Evolutionary conservation across 1,140 invertebrate species (phyloP).

Genomic region (Palaemon carinicauda): DNA sequence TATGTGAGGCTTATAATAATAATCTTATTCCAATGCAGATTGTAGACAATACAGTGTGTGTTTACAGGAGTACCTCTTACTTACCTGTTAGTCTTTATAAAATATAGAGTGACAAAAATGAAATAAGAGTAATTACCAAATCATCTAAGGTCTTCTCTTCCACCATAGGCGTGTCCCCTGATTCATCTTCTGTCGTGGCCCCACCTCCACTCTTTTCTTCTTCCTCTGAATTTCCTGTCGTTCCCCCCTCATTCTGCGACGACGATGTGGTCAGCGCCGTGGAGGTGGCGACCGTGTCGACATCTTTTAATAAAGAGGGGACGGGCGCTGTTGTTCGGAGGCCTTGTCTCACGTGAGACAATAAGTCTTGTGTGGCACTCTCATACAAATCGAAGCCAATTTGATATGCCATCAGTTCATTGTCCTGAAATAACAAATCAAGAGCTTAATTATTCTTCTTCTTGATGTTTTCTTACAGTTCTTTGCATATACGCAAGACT

Average conservation of each 20-base stretch:
- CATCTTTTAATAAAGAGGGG: conserved; percentile 64
- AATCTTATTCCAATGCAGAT: no score
- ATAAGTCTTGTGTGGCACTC: conserved; percentile 97
- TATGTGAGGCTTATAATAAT: no score
- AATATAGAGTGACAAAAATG: no score
- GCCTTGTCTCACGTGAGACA: conserved; percentile 86
- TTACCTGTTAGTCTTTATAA: no score
- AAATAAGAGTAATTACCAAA: conserved; percentile 45
- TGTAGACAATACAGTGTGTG: no score
- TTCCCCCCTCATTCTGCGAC: conserved; percentile 22
- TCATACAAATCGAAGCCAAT: conserved; percentile 99
- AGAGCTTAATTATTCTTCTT: no score
- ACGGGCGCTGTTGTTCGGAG: conserved; percentile 84
- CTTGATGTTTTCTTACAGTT: no score
- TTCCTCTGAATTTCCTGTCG: conserved; percentile 51
- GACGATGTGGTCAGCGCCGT: background rate
- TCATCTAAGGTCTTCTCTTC: conserved; percentile 61
- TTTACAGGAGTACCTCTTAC: no score
- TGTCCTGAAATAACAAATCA: conserved; percentile 63
- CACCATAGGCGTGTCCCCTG: conserved; percentile 67
- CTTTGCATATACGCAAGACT: no score
- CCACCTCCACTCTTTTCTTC: conserved; percentile 52
- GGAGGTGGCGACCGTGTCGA: conserved; percentile 10
- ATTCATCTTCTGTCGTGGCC: conserved; percentile 61
- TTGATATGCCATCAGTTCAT: conserved; percentile 93